These are phyloP conservation scores for Coturnix japonica DNA, from an alignment of 2,113 vertebrate genomes.

Conservation along the genomic window DNA sequence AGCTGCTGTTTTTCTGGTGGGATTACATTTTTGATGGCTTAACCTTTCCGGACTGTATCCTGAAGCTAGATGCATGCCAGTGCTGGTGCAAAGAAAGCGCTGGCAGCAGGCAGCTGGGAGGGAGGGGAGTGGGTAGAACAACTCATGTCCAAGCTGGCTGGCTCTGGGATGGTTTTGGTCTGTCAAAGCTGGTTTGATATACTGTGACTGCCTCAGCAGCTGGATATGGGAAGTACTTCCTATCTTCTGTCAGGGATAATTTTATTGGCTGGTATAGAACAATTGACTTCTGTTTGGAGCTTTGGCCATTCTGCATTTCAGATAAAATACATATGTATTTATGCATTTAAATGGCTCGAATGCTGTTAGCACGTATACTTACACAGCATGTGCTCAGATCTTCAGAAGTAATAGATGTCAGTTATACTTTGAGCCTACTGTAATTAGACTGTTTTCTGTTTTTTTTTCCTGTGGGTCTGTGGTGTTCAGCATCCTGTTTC, in stretches of 20 bases:
- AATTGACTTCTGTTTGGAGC: background rate
- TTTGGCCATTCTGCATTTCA: background rate
- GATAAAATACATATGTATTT: background rate
- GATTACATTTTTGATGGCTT: background rate
- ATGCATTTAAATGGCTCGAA: background rate
- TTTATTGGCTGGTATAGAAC: background rate
- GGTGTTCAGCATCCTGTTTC: slow-evolving; percentile 30
- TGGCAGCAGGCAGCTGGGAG: background rate
- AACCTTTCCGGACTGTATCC: background rate
- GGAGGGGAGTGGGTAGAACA: background rate
- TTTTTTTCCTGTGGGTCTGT: background rate
- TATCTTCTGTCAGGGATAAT: background rate
- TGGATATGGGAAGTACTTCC: background rate
- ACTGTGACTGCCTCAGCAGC: background rate
- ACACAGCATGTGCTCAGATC: background rate
- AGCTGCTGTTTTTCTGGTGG: background rate
- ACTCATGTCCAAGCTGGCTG: background rate
- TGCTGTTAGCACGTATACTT: background rate
- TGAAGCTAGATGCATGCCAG: background rate
- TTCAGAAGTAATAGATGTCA: background rate
- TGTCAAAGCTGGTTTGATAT: background rate
- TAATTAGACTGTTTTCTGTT: background rate
- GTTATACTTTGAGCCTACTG: background rate
- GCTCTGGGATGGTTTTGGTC: background rate
- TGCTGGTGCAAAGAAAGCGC: background rate